Evolutionary conservation across 2,797 vertebrate genomes (phyloP).

Genomic region (Protonibea diacanthus): DNA sequence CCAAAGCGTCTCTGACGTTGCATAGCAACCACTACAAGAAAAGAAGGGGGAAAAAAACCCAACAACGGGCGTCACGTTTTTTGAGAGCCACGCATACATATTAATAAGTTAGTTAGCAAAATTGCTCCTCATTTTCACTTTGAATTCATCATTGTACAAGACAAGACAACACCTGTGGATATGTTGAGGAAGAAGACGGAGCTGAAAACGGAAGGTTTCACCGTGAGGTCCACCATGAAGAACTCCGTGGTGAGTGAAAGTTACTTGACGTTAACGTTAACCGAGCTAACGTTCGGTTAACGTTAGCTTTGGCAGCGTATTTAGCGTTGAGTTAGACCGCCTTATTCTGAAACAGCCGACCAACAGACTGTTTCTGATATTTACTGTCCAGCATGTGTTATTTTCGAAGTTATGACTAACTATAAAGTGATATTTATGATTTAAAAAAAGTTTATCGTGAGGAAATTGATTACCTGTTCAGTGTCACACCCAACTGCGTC

Average conservation of each 20-base stretch:
- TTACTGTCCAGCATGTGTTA: not conserved
- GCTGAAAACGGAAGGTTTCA: slow-evolving; percentile 75
- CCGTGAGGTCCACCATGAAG: slow-evolving; percentile 78
- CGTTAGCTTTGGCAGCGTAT: not conserved
- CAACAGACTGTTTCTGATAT: not conserved
- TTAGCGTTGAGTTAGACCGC: not conserved
- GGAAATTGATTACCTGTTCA: not conserved
- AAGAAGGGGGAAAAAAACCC: too few species aligned
- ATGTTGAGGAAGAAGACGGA: slow-evolving; percentile 56
- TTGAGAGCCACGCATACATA: slow-evolving; percentile 1
- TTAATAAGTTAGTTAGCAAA: slow-evolving; percentile 11
- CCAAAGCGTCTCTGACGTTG: slow-evolving; percentile 64
- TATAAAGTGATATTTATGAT: too few species aligned
- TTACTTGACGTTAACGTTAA: not conserved
- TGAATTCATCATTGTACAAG: not conserved
- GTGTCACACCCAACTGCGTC: not conserved
- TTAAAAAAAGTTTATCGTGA: not conserved
- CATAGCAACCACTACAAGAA: slow-evolving; percentile 67
- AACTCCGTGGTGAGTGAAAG: slow-evolving; percentile 79
- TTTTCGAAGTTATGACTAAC: not conserved
- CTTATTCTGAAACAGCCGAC: not conserved
- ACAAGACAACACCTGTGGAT: slow-evolving; percentile 26
- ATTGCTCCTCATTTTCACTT: not conserved
- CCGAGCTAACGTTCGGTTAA: not conserved
- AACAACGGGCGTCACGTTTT: slow-evolving; percentile 41